Conservation (phyloP, 2,888 invertebrate genomes). For the Nephrotoma flavescens region DNA sequence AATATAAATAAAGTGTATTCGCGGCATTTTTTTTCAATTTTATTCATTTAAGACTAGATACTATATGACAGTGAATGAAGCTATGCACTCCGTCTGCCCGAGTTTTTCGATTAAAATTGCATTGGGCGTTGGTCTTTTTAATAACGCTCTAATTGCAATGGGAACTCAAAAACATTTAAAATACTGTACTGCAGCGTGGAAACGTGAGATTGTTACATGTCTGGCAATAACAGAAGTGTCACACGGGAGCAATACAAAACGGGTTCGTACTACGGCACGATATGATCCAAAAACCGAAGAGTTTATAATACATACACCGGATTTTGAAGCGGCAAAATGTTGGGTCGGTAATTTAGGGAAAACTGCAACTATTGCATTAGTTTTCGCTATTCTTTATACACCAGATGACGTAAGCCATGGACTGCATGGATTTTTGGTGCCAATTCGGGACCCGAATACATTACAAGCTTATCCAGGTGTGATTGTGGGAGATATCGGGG, state of each 20-base stretch:
- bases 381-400: conserved; percentile 81
- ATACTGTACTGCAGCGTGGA: conserved; percentile 53
- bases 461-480: conserved; percentile 68
- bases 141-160: conserved; percentile 56
- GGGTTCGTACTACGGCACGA: conserved; percentile 78
- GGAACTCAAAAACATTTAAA: conserved; percentile 60
- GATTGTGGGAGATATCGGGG: conserved; percentile 82
- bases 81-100: conserved; percentile 51
- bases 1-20: background rate
- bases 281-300: conserved; percentile 63
- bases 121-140: conserved; percentile 57
- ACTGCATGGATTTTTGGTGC: conserved; percentile 79
- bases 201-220: conserved; percentile 61
- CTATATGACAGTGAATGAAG: conserved; percentile 63
- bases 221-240: conserved; percentile 86
- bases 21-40: background rate
- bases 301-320: conserved; percentile 82
- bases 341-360: conserved; percentile 88
- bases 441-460: conserved; percentile 64
- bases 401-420: conserved; percentile 66
- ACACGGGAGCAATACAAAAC: conserved; percentile 89
- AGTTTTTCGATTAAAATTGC: conserved; percentile 66
- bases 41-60: conserved; percentile 42
- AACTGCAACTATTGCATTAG: conserved; percentile 70
- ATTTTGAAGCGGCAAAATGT: conserved; percentile 91